These are phyloP conservation scores for Chionodraco myersi DNA, from an alignment of 2,113 vertebrate species.

Conservation along the genomic window DNA sequence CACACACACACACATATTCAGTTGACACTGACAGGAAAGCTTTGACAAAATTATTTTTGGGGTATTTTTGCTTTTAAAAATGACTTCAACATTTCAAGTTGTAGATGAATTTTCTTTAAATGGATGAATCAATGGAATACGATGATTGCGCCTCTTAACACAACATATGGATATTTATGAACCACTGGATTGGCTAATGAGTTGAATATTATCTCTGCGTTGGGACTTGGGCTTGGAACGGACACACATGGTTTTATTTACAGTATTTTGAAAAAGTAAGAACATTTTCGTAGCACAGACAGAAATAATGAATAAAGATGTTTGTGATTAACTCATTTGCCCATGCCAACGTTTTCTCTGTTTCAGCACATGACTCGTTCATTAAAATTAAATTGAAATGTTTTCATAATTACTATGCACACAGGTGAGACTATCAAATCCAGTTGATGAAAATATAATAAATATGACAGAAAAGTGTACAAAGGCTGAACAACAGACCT, in stretches of 20 bases:
- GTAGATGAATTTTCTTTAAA: background rate
- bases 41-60: background rate
- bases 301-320: constrained; percentile 15
- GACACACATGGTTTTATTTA: background rate
- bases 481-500: too few species aligned
- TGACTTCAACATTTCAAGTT: background rate
- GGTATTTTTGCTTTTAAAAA: background rate
- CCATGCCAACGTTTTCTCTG: background rate
- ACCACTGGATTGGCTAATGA: background rate
- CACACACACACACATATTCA: background rate
- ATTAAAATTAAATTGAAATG: background rate
- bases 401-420: too few species aligned
- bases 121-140: background rate
- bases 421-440: too few species aligned
- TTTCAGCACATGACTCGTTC: background rate
- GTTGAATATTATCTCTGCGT: background rate
- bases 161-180: background rate
- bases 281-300: background rate
- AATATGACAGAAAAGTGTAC: too few species aligned
- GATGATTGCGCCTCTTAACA: background rate
- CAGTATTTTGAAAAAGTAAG: background rate
- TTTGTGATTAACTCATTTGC: background rate
- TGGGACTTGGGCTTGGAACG: background rate
- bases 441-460: too few species aligned
- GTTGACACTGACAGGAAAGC: background rate